Percentiles rank a stretch among this genome's conserved stretches.
Conservation (phyloP, 1,140 invertebrate genomes). For the Colletes gigas region DNA sequence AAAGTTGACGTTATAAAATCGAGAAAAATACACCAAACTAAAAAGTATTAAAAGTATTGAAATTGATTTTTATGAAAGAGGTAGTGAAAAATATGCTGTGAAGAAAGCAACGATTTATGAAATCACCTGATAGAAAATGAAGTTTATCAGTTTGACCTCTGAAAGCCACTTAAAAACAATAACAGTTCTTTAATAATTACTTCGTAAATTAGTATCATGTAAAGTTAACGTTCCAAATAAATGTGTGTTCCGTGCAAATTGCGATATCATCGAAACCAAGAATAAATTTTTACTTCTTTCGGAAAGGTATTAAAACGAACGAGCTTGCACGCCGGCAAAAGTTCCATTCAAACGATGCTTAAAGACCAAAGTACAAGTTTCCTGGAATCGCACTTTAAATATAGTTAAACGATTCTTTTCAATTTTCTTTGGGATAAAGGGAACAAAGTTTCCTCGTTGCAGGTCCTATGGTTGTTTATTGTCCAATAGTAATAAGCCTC, state of each 20-base stretch:
- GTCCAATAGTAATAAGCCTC: slow-evolving; percentile 19
- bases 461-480: slow-evolving; percentile 23
- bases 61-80: too few species aligned
- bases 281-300: background rate
- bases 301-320: slow-evolving; percentile 2
- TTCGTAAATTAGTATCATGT: too few species aligned
- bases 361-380: slow-evolving; percentile 13
- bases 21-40: too few species aligned
- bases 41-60: too few species aligned
- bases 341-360: background rate
- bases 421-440: slow-evolving; percentile 1
- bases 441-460: background rate
- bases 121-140: too few species aligned
- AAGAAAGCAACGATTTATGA: too few species aligned
- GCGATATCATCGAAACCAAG: background rate
- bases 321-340: background rate
- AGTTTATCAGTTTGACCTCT: too few species aligned
- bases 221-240: background rate
- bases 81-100: too few species aligned
- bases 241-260: background rate
- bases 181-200: too few species aligned
- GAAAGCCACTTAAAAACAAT: too few species aligned
- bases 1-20: too few species aligned
- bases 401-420: slow-evolving; percentile 33
- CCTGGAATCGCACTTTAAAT: slow-evolving; percentile 18